These are phyloP conservation scores for Cyrtonyx montezumae DNA, from an alignment of 2,113 vertebrate species.

Conservation along the genomic window DNA sequence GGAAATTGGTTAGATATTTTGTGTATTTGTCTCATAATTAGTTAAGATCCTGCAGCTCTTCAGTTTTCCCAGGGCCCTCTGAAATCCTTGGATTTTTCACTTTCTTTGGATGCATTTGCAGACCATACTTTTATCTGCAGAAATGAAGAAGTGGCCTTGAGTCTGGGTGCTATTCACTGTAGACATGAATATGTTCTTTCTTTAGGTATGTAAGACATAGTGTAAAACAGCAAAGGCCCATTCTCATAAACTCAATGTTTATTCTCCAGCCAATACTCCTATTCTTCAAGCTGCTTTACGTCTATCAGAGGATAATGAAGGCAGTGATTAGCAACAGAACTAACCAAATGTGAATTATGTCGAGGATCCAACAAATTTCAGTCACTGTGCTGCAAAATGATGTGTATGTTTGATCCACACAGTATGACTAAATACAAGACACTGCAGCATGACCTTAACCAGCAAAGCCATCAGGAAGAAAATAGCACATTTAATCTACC, in stretches of 20 bases:
- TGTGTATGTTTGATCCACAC: neutral
- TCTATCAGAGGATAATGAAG: neutral
- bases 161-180: neutral
- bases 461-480: neutral
- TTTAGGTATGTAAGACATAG: neutral
- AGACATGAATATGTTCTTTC: neutral
- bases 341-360: neutral
- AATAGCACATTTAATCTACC: neutral
- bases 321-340: neutral
- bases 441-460: neutral
- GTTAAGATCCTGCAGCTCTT: neutral
- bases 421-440: accelerated
- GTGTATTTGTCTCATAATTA: neutral
- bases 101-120: neutral
- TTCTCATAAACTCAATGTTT: neutral
- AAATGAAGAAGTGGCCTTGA: neutral
- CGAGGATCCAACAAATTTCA: neutral
- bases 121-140: neutral
- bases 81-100: neutral
- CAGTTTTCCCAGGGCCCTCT: neutral
- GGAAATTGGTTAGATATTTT: neutral
- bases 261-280: neutral
- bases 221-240: neutral
- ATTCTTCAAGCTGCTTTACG: neutral
- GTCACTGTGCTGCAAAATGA: accelerated